Percentiles rank a stretch among this genome's conserved stretches.
These are phyloP conservation scores for Hartigia nigra DNA, from an alignment of 2,888 invertebrate species.

Conservation along the genomic window DNA sequence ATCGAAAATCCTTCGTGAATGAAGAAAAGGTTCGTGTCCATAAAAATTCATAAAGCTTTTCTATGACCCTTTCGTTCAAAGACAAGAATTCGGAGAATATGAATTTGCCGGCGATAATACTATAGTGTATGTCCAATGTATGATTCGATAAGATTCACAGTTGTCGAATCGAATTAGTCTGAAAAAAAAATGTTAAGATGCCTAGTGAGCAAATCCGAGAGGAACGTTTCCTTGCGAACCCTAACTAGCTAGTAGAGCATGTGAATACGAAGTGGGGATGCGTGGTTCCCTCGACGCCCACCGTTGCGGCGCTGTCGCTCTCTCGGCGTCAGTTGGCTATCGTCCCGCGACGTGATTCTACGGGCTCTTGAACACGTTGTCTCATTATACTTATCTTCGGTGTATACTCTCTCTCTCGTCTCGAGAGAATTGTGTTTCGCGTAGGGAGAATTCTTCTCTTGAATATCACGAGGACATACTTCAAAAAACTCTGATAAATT, in stretches of 20 bases:
- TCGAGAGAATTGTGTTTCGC: not conserved
- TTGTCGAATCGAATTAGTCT: not conserved
- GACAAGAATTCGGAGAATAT: not conserved
- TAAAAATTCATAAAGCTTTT: not conserved
- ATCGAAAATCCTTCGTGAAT: not conserved
- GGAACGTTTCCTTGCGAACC: not conserved
- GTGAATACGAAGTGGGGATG: conserved; percentile 9
- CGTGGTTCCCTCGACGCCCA: conserved; percentile 52
- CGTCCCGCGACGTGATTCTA: conserved; percentile 54
- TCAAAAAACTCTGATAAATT: not conserved
- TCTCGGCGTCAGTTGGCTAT: conserved; percentile 57
- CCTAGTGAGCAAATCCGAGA: not conserved
- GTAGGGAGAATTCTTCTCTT: not conserved
- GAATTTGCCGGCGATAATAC: not conserved
- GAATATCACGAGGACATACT: not conserved
- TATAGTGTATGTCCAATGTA: too few species aligned
- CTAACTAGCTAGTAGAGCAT: not conserved
- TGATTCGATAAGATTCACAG: not conserved
- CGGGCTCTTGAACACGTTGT: conserved; percentile 18
- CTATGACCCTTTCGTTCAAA: not conserved
- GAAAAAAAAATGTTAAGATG: not conserved
- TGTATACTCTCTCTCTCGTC: not conserved
- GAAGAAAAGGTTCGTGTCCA: not conserved
- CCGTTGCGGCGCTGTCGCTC: conserved; percentile 52
- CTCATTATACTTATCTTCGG: not conserved